These are phyloP conservation scores for Gallinago stenura DNA, from an alignment of 2,797 vertebrate genomes.

Conservation along the genomic window DNA sequence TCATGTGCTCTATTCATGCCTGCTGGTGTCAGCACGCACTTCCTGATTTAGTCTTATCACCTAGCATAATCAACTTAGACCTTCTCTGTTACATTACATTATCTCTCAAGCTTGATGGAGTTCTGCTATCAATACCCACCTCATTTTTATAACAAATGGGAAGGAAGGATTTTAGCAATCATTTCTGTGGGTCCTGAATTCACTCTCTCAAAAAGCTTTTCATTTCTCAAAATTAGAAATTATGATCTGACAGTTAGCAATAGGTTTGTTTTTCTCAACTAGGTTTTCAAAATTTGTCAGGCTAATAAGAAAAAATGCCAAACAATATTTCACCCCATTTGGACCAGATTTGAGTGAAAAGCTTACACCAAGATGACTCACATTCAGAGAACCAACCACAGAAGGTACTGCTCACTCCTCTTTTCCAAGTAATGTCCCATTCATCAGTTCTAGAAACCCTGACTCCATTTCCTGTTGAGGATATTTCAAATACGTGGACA, in stretches of 20 bases:
- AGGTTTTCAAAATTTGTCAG: neutral
- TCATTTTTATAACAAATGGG: neutral
- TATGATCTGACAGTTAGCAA: neutral
- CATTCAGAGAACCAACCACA: neutral
- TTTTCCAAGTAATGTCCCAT: neutral
- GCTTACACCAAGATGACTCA: neutral
- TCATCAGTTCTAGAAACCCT: neutral
- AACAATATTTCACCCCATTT: neutral
- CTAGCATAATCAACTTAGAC: neutral
- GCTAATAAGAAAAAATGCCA: neutral
- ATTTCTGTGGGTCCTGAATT: neutral
- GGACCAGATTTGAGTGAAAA: neutral
- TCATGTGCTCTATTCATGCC: neutral
- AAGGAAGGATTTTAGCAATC: neutral
- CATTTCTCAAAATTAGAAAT: neutral
- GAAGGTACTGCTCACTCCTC: neutral
- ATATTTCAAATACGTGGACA: neutral
- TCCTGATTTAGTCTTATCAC: neutral
- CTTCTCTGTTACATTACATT: neutral
- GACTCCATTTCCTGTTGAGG: neutral
- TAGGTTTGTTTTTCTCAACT: neutral
- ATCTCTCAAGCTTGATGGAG: neutral
- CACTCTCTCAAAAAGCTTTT: neutral
- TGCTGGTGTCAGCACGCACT: neutral
- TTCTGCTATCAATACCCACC: neutral